A percentile compares a stretch with the other conserved stretches of the same genome.
Evolutionary conservation across 2,797 vertebrate species (phyloP).

Genomic region (Poecilia wingei): DNA sequence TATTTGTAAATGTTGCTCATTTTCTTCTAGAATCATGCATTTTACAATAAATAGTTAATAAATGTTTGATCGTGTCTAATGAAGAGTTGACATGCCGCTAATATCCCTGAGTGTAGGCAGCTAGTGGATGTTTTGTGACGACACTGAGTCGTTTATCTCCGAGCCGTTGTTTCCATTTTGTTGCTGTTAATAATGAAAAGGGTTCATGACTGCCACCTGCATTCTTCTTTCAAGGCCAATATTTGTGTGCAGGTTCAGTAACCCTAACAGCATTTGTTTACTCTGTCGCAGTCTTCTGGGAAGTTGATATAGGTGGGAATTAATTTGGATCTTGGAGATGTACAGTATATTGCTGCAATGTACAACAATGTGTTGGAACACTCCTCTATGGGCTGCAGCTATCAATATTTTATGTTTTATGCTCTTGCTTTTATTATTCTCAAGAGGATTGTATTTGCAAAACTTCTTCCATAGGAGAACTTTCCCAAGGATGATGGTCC

Average conservation of each 20-base stretch:
- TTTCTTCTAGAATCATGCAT: background rate
- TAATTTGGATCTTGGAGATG: constrained; percentile 31
- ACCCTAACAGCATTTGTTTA: constrained; percentile 41
- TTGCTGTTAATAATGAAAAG: constrained; percentile 3
- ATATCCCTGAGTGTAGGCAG: no score
- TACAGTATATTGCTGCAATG: constrained; percentile 11
- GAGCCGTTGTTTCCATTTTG: background rate
- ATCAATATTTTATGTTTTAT: background rate
- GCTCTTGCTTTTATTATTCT: constrained; percentile 1
- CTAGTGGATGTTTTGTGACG: background rate
- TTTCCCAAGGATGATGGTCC: constrained; percentile 32
- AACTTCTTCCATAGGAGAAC: constrained; percentile 21
- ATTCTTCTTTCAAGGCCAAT: constrained; percentile 8
- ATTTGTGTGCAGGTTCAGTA: constrained; percentile 27
- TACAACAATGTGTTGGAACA: constrained; percentile 3
- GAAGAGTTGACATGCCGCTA: background rate
- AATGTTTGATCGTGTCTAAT: background rate
- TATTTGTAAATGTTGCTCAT: background rate
- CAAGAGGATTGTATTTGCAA: constrained; percentile 3
- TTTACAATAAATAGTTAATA: background rate
- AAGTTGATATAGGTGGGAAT: constrained; percentile 31
- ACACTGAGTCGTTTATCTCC: background rate
- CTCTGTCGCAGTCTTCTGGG: constrained; percentile 28
- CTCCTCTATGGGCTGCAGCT: background rate
- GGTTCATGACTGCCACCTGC: constrained; percentile 4